Evolutionary conservation across 2,888 invertebrate genomes (phyloP).

Genomic region (Deroplatys truncata): DNA sequence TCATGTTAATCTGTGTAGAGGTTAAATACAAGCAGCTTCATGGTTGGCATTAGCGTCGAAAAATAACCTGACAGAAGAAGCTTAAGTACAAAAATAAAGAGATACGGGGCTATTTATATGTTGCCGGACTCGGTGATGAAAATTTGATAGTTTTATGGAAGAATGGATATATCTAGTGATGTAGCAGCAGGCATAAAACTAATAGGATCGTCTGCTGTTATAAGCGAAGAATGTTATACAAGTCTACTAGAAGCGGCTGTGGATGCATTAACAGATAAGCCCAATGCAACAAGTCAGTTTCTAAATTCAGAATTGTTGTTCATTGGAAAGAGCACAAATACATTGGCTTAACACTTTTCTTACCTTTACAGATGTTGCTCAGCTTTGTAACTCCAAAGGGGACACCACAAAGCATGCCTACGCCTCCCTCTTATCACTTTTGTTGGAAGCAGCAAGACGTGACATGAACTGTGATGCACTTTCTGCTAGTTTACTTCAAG

Average conservation of each 20-base stretch:
- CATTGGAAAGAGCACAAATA: background rate
- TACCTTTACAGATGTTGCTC: slow-evolving; percentile 34
- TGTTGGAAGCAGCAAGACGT: slow-evolving; percentile 40
- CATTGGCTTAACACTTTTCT: background rate
- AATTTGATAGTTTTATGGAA: background rate
- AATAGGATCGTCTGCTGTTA: slow-evolving; percentile 16
- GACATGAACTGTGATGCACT: slow-evolving; percentile 38
- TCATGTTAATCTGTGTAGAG: too few species aligned
- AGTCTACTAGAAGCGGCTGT: slow-evolving; percentile 22
- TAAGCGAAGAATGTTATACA: slow-evolving; percentile 22
- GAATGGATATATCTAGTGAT: slow-evolving; percentile 22
- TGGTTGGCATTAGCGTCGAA: too few species aligned
- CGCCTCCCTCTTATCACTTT: slow-evolving; percentile 38
- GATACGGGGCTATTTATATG: too few species aligned
- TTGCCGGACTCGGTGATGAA: too few species aligned
- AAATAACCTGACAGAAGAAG: too few species aligned
- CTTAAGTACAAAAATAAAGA: too few species aligned
- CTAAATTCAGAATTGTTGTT: too few species aligned
- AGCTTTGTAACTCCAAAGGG: slow-evolving; percentile 37
- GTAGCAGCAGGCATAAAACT: slow-evolving; percentile 19
- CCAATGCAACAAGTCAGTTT: slow-evolving; percentile 11
- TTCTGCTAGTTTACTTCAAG: slow-evolving; percentile 33
- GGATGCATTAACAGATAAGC: background rate
- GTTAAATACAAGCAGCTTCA: too few species aligned
- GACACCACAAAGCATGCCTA: slow-evolving; percentile 38